phyloP scores from a whole-genome alignment of 2,797 vertebrate species.

The Delichon dasypus region DNA sequence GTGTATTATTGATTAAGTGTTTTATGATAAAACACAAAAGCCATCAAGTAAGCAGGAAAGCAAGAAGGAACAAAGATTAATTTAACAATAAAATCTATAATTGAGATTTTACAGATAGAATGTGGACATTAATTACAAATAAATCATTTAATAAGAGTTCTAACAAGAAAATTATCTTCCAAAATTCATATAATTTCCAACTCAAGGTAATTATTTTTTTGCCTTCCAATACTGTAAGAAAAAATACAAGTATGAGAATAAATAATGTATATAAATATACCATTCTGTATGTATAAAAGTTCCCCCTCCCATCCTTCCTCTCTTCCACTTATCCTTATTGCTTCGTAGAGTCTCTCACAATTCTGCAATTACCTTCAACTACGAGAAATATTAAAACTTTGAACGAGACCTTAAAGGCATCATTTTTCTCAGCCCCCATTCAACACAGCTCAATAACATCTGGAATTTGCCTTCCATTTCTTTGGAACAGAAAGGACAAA shows the following conservation, averaged over 20 bases:
- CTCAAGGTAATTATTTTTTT: slow-evolving; percentile 45
- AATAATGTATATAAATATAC: slow-evolving; percentile 57
- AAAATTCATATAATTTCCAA: slow-evolving; percentile 45
- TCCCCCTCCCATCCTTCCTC: not conserved
- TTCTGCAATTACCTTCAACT: slow-evolving; percentile 7
- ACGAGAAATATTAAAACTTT: not conserved
- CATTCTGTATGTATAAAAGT: slow-evolving; percentile 46
- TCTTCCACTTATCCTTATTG: slow-evolving; percentile 1
- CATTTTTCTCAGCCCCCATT: fast-evolving
- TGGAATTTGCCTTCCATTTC: not conserved
- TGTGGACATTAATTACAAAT: slow-evolving; percentile 59
- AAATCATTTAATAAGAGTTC: slow-evolving; percentile 42
- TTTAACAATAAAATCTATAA: slow-evolving; percentile 67
- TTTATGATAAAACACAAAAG: slow-evolving; percentile 47
- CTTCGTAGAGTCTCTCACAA: slow-evolving; percentile 12
- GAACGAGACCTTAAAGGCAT: not conserved
- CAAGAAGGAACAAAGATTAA: slow-evolving; percentile 55
- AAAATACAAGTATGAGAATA: slow-evolving; percentile 63
- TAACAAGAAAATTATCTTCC: slow-evolving; percentile 54
- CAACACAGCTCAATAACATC: not conserved
- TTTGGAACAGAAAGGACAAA: not conserved
- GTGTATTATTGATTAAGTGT: slow-evolving; percentile 46
- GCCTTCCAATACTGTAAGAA: slow-evolving; percentile 39
- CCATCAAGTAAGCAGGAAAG: slow-evolving; percentile 15
- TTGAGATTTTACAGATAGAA: slow-evolving; percentile 61